A percentile compares a stretch with the other conserved stretches of the same genome.
phyloP scores from a whole-genome alignment of 2,888 invertebrate genomes.

The Odontothrips loti region DNA sequence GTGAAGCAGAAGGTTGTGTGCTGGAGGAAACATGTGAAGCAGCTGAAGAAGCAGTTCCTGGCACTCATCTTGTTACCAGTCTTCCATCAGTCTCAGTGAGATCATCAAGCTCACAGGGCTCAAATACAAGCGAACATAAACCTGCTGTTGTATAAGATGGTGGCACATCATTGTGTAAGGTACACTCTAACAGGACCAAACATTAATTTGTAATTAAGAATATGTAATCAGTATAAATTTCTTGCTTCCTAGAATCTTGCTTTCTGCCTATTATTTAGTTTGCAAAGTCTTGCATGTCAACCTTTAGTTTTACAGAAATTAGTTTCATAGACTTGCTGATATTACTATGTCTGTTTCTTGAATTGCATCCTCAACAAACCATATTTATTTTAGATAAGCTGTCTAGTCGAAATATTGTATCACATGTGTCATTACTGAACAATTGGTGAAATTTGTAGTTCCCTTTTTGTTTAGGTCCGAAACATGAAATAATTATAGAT shows the following conservation, averaged over 20 bases:
- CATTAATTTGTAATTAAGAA: background rate
- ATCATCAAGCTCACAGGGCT: background rate
- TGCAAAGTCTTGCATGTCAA: background rate
- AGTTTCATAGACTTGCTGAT: background rate
- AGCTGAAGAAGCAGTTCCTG: conserved; percentile 1
- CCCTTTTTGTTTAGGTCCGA: background rate
- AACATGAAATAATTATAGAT: background rate
- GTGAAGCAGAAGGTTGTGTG: conserved; percentile 1
- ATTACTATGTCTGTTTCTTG: background rate
- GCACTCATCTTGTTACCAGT: background rate
- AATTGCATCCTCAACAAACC: background rate
- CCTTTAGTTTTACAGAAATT: background rate
- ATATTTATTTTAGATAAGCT: conserved; percentile 22
- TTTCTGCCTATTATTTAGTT: background rate
- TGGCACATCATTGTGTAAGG: background rate
- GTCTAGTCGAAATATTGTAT: background rate
- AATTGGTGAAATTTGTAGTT: background rate
- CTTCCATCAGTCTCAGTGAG: background rate
- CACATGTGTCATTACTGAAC: background rate
- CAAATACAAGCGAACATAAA: background rate
- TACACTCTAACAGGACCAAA: background rate
- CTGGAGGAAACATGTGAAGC: background rate
- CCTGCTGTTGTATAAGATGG: background rate
- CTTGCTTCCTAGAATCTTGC: background rate
- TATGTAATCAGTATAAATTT: background rate